phyloP scores from a whole-genome alignment of 2,113 vertebrate species.

The Callocephalon fimbriatum region DNA sequence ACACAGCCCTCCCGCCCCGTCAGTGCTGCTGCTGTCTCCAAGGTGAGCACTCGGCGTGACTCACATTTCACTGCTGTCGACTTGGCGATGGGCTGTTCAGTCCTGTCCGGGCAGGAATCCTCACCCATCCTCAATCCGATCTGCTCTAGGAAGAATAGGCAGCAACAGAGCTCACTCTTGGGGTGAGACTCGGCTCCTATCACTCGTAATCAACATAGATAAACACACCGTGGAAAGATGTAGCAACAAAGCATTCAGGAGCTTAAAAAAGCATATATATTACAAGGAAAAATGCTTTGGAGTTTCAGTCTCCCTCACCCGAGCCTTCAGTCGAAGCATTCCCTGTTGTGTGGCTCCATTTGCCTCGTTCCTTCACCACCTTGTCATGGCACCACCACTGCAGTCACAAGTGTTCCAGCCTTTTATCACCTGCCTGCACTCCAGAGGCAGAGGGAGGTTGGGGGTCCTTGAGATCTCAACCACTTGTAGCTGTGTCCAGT shows the following conservation, averaged over 20 bases:
- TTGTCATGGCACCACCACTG: neutral
- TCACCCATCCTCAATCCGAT: neutral
- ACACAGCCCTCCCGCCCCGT: constrained; percentile 12
- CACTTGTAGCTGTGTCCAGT: neutral
- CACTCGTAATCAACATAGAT: neutral
- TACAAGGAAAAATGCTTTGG: neutral
- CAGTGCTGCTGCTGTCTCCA: constrained; percentile 19
- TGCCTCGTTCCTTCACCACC: neutral
- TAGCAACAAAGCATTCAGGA: neutral
- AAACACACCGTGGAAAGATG: neutral
- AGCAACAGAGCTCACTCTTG: neutral
- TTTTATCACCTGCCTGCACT: neutral
- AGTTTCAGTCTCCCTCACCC: neutral
- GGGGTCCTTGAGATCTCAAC: neutral
- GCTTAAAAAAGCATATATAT: neutral
- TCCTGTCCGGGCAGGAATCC: constrained; percentile 71
- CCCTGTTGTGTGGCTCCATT: neutral
- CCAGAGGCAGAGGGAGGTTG: neutral
- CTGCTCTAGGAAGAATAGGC: constrained; percentile 6
- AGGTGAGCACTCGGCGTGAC: neutral
- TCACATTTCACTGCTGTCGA: constrained; percentile 34
- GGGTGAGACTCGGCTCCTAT: neutral
- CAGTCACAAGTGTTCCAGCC: rapidly evolving
- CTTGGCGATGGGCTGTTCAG: neutral
- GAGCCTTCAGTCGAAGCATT: neutral